Evolutionary conservation across 1,140 invertebrate species (phyloP).

Genomic region (Hetaerina americana): DNA sequence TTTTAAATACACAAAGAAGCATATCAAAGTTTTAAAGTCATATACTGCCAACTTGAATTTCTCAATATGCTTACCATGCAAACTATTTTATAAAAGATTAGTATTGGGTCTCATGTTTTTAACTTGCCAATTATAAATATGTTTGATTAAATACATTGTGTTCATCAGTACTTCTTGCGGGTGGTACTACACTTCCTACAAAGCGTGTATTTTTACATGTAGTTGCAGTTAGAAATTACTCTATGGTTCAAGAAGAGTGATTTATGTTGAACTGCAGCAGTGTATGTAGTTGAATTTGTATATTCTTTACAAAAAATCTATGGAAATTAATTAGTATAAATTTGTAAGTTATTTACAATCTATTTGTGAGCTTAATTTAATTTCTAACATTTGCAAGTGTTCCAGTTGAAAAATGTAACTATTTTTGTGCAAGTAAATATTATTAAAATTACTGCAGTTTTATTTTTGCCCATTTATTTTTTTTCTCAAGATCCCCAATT

Average conservation of each 20-base stretch:
- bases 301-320: constrained; percentile 1
- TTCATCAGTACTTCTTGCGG: background rate
- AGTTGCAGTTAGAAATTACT: background rate
- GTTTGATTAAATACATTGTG: background rate
- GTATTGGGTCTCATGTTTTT: background rate
- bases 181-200: background rate
- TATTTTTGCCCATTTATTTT: background rate
- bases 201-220: background rate
- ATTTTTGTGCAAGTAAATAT: background rate
- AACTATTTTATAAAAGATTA: background rate
- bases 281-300: background rate
- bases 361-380: background rate
- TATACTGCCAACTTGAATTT: background rate
- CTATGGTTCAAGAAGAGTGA: background rate
- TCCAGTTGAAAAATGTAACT: background rate
- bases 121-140: background rate
- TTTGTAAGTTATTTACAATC: background rate
- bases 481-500: background rate
- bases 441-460: background rate
- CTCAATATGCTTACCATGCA: background rate
- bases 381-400: background rate
- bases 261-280: background rate
- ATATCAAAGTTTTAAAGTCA: background rate
- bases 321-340: background rate
- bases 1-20: background rate